These are phyloP conservation scores for Tauraco hartlaubi DNA, from an alignment of 2,797 vertebrate genomes.

Conservation along the genomic window DNA sequence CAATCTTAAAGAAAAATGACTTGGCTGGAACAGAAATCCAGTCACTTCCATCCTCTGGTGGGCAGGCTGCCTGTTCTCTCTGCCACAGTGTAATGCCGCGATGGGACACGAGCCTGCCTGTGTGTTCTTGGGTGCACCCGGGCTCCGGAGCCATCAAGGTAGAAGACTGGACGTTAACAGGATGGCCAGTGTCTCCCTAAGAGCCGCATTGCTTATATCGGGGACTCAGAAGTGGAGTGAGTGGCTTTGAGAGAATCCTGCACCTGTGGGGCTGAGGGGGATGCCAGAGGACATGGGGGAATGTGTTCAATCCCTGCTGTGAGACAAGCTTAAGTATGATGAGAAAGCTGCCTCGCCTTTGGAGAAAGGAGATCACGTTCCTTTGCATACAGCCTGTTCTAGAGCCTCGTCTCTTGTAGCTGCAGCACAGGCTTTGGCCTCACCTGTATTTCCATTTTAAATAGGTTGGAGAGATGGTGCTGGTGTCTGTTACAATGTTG, in stretches of 20 bases:
- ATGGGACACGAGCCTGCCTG: background rate
- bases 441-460: background rate
- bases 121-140: too few species aligned
- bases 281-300: background rate
- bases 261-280: background rate
- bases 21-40: background rate
- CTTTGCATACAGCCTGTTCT: background rate
- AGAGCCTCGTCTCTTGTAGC: accelerated
- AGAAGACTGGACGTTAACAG: background rate
- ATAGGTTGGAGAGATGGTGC: background rate
- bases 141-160: background rate
- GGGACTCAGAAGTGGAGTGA: background rate
- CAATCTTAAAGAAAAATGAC: background rate
- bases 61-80: background rate
- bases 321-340: background rate
- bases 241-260: background rate
- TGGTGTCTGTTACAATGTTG: background rate
- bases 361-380: background rate
- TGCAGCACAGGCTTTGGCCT: background rate
- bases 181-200: accelerated
- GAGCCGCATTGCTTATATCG: accelerated
- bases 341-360: background rate
- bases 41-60: background rate
- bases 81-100: accelerated
- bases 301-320: background rate